Percentiles rank a stretch among this genome's conserved stretches.
phyloP scores from a whole-genome alignment of 1,140 invertebrate genomes.

The Listronotus bonariensis region DNA sequence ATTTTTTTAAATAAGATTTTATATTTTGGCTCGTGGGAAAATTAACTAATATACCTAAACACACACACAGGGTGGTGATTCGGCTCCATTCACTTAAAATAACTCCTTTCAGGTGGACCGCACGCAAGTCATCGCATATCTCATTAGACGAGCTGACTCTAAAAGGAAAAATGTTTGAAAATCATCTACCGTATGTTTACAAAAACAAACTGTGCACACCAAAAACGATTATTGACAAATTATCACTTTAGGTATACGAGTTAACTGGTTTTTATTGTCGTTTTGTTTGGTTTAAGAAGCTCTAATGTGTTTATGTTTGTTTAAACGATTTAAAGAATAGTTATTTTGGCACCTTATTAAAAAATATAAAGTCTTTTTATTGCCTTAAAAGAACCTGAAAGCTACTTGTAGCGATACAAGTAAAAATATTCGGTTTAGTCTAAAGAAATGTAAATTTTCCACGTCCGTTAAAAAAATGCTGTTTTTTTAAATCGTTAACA shows the following conservation, averaged over 20 bases:
- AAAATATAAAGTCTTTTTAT: background rate
- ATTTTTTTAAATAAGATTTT: background rate
- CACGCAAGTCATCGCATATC: constrained; percentile 24
- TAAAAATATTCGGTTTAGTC: too few species aligned
- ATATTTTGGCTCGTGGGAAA: background rate
- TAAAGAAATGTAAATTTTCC: too few species aligned
- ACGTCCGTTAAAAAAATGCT: too few species aligned
- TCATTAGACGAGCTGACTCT: constrained; percentile 10
- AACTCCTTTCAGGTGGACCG: constrained; percentile 16
- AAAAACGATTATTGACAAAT: constrained; percentile 16
- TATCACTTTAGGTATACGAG: constrained; percentile 8
- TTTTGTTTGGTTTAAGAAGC: constrained; percentile 11
- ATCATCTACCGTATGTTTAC: background rate
- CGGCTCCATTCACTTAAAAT: background rate
- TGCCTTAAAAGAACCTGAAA: too few species aligned
- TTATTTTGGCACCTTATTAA: constrained; percentile 20
- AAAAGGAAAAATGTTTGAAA: constrained; percentile 19
- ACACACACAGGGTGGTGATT: background rate
- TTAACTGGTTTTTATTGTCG: background rate
- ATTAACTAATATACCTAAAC: background rate
- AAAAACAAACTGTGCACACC: constrained; percentile 11
- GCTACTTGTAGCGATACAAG: too few species aligned
- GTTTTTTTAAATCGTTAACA: too few species aligned
- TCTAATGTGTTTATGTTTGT: constrained; percentile 31
- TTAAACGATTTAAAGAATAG: constrained; percentile 10